Conservation (phyloP, 2,888 invertebrate genomes). For the Branchipolynoe longqiensis region DNA sequence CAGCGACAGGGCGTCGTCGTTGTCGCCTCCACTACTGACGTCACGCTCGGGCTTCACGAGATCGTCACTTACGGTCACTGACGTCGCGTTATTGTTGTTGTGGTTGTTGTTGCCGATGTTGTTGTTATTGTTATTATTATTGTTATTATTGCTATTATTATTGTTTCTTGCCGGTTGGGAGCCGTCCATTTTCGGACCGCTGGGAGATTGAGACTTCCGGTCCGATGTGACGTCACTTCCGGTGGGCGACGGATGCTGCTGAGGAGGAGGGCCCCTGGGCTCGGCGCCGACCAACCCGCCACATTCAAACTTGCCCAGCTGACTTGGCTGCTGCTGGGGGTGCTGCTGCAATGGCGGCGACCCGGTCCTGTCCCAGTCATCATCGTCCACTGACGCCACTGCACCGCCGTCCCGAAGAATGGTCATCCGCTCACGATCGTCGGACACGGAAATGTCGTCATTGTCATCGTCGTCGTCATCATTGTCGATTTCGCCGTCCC, state of each 20-base stretch:
- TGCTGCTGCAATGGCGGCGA: too few species aligned
- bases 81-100: too few species aligned
- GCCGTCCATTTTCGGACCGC: too few species aligned
- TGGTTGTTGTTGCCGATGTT: too few species aligned
- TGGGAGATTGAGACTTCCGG: too few species aligned
- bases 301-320: too few species aligned
- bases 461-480: slow-evolving; percentile 18
- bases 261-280: background rate
- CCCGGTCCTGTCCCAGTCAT: background rate
- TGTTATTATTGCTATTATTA: too few species aligned
- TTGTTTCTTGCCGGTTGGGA: too few species aligned
- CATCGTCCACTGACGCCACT: background rate
- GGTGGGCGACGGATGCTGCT: background rate
- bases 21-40: background rate
- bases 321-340: too few species aligned
- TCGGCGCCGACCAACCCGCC: background rate
- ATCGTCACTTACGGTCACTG: background rate
- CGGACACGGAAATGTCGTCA: slow-evolving; percentile 46
- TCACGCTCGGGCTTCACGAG: background rate
- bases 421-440: slow-evolving; percentile 9
- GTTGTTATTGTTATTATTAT: too few species aligned
- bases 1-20: slow-evolving; percentile 53
- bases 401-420: background rate
- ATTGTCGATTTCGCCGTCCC: background rate
- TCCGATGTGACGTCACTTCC: slow-evolving; percentile 20